A percentile compares a stretch with the other conserved stretches of the same genome.
These are phyloP conservation scores for Cnemophilus loriae DNA, from an alignment of 2,113 vertebrate genomes.

Conservation along the genomic window DNA sequence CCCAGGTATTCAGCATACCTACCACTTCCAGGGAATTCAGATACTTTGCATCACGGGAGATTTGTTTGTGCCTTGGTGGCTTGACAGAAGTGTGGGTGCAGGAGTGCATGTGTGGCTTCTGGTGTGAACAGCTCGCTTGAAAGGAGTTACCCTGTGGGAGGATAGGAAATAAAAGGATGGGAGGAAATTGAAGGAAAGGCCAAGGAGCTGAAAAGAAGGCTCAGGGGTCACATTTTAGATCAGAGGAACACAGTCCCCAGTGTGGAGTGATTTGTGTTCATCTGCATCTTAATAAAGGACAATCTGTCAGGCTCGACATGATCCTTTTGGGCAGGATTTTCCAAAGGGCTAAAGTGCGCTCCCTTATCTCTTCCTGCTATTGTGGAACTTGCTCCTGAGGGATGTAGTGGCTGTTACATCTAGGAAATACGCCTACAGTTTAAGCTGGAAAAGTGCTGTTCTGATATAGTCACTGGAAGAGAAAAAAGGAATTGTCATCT, in stretches of 20 bases:
- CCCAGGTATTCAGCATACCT: not conserved
- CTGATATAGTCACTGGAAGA: not conserved
- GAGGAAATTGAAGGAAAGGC: not conserved
- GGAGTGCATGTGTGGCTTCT: not conserved
- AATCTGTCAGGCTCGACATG: not conserved
- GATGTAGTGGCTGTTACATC: not conserved
- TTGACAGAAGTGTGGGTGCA: not conserved
- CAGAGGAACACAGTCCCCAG: not conserved
- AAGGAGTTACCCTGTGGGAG: not conserved
- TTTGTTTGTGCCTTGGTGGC: not conserved
- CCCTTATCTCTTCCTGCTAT: not conserved
- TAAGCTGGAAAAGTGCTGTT: not conserved
- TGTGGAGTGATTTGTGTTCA: not conserved
- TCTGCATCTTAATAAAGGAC: not conserved
- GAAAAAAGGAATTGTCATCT: not conserved
- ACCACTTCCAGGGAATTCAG: not conserved
- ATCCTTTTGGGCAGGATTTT: not conserved
- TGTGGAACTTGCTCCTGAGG: not conserved
- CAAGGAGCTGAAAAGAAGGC: not conserved
- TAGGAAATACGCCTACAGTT: not conserved
- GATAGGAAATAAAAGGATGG: not conserved
- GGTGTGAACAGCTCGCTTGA: not conserved
- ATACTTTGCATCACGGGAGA: not conserved
- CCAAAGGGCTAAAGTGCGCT: not conserved
- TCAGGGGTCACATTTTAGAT: not conserved